Percentiles rank a stretch among this genome's conserved stretches.
phyloP scores from a whole-genome alignment of 2,888 invertebrate species.

The Coleophora deauratella region DNA sequence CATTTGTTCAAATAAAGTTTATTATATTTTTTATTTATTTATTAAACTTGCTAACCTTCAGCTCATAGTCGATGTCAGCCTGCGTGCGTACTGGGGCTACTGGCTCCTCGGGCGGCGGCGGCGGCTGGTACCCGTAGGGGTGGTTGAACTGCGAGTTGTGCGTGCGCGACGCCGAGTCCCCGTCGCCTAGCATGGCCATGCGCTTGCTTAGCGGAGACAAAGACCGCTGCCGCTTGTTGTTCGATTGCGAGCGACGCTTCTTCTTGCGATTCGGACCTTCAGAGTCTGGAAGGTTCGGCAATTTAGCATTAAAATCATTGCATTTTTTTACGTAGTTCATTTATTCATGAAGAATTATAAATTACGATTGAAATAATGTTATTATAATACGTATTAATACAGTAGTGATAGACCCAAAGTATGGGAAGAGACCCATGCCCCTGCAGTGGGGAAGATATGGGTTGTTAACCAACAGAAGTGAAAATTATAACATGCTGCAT shows the following conservation, averaged over 20 bases:
- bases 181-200: constrained; percentile 82
- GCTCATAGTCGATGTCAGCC: constrained; percentile 77
- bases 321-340: constrained; percentile 8
- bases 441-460: too few species aligned
- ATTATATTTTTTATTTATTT: too few species aligned
- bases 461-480: too few species aligned
- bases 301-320: constrained; percentile 5
- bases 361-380: too few species aligned
- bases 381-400: too few species aligned
- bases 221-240: constrained; percentile 79
- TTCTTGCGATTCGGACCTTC: constrained; percentile 73
- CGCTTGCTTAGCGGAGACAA: constrained; percentile 88
- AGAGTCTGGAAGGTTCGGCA: constrained; percentile 39
- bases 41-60: constrained; percentile 64
- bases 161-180: constrained; percentile 53
- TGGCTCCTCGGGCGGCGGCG: constrained; percentile 60
- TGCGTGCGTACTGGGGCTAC: constrained; percentile 48
- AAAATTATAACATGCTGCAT: too few species aligned
- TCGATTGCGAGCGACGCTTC: constrained; percentile 73
- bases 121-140: constrained; percentile 76
- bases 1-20: too few species aligned
- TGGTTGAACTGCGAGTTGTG: constrained; percentile 82
- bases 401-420: too few species aligned
- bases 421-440: too few species aligned
- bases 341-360: too few species aligned